These are phyloP conservation scores for Cyphomyrus plagiostoma DNA, from an alignment of 2,113 vertebrate species.

Conservation along the genomic window DNA sequence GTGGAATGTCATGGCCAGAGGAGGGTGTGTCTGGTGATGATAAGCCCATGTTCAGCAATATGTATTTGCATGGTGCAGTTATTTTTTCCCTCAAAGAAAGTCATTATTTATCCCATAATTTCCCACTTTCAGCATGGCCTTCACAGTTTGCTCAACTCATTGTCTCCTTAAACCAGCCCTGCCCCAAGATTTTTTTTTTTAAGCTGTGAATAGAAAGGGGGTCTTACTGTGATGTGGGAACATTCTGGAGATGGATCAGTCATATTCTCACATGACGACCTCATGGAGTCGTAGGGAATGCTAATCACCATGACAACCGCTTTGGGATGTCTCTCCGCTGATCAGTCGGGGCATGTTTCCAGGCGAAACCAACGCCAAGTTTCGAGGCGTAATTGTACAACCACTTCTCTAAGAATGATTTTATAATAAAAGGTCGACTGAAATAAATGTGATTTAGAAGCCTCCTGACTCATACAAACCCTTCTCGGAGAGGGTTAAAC, in stretches of 20 bases:
- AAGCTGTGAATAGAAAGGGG: slow-evolving; percentile 6
- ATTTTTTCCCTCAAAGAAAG: background rate
- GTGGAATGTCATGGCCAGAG: background rate
- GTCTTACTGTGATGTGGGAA: background rate
- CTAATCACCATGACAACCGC: background rate
- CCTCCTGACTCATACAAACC: background rate
- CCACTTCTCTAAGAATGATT: background rate
- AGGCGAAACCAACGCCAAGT: background rate
- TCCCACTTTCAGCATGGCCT: background rate
- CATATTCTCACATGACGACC: slow-evolving; percentile 11
- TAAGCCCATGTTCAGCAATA: background rate
- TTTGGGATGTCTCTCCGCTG: background rate
- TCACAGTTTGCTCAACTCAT: background rate
- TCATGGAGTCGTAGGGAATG: background rate
- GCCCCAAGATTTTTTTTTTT: background rate
- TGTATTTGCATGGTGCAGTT: background rate
- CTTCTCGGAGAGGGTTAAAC: background rate
- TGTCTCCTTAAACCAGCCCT: background rate
- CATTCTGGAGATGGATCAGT: background rate
- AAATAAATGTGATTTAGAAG: background rate
- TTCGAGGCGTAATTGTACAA: background rate
- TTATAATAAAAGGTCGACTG: background rate
- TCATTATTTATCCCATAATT: background rate
- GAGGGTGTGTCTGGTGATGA: background rate
- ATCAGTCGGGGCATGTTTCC: background rate